Percentiles rank a stretch among this genome's conserved stretches.
phyloP scores from a whole-genome alignment of 1,140 invertebrate species.

The Ruditapes philippinarum region DNA sequence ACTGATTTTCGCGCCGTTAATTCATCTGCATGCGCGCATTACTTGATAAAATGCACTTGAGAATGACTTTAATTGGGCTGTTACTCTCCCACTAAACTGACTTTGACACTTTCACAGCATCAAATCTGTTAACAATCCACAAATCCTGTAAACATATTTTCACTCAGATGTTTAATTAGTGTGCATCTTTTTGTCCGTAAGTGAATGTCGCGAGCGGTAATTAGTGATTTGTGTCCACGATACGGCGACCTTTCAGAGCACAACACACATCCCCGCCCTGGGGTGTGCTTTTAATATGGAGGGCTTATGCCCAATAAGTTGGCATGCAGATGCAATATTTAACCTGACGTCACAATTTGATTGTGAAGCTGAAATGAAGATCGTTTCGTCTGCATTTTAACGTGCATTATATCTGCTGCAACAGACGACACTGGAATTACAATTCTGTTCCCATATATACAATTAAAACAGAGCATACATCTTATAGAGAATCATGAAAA shows the following conservation, averaged over 20 bases:
- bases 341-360: too few relatives aligned
- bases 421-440: too few relatives aligned
- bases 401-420: too few relatives aligned
- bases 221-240: slow-evolving; percentile 33
- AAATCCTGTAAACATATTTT: slow-evolving; percentile 54
- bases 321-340: too few relatives aligned
- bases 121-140: slow-evolving; percentile 25
- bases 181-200: neutral
- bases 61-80: slow-evolving; percentile 39
- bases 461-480: too few relatives aligned
- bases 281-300: slow-evolving; percentile 23
- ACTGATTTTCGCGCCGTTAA: neutral
- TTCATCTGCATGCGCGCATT: neutral
- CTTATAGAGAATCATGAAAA: too few relatives aligned
- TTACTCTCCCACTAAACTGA: slow-evolving; percentile 16
- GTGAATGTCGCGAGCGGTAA: slow-evolving; percentile 39
- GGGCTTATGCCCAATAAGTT: too few relatives aligned
- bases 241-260: neutral
- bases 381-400: too few relatives aligned
- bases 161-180: slow-evolving; percentile 41
- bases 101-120: slow-evolving; percentile 45
- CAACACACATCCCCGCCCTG: slow-evolving; percentile 12
- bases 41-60: slow-evolving; percentile 4
- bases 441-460: too few relatives aligned
- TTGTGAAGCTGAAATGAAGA: too few relatives aligned